Evolutionary conservation across 1,140 invertebrate genomes (phyloP), one percentile per base, ranked within the genome.

Genomic region (Drosophila albomicans): DNA sequence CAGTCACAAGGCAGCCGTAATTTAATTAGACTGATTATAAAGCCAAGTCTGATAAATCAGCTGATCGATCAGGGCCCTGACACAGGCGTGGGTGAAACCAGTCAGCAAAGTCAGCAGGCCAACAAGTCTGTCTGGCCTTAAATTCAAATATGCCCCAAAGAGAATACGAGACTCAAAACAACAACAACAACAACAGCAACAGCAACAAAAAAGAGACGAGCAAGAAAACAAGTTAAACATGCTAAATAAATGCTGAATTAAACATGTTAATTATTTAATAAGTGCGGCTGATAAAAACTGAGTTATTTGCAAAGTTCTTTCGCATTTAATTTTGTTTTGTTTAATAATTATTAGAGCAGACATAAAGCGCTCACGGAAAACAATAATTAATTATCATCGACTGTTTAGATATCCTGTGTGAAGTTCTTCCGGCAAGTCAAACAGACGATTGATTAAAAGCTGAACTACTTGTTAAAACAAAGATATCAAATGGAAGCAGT

Each of bases 211-310:
- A 11, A 46, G 13, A 28, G 6, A 32, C n/a, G 32, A 30, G 30
- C 4, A 25, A 7, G 32, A 65, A 58, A 71, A n/a, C 43, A 43
- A 65, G 10, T 45, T 38, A 62, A 61, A 70, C 66, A 54, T 71
- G 56, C 70, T 80, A 65, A 84, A 51, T 38, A 65, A 78, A 85
- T 75, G 61, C 79, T 84, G 68, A 54, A 70, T 78, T 78, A 78
- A 81, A 89, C 81, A 78, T 79, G 78, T 71, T 88, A 88, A 88
- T 88, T 89, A 78, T 78, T 88, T 89, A 89, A 88, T 87, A 78
- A 79, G 73, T 72, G 75, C 62, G 65, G 49, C 78, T 58, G 84
- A 87, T 87, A 87, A 84, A 75, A 82, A 82, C 38, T 65, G 46
- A 77, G 45, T 49, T 69, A 45, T 75, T 68, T 68, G 48, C 15